Base-by-base conservation (phyloP, 2,113 vertebrate species). In the Ptychochromis oligacanthus region DNA sequence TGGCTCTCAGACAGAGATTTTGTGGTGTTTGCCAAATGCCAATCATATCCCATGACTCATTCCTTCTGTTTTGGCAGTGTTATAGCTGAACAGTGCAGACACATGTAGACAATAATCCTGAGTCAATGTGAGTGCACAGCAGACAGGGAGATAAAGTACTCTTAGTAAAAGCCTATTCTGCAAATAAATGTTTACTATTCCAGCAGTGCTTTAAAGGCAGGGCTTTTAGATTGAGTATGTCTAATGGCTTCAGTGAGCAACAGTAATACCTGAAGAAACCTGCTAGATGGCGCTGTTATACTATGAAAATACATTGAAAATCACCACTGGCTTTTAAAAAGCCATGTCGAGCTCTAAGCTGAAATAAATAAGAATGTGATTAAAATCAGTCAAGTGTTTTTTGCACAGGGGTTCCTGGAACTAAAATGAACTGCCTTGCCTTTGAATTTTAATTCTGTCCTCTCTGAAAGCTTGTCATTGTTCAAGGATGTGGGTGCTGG, bases 341-440 rank as follows among this genome's bases (percentile, higher is more conserved):
- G 85, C 77, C 84, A 91, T 78, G 28, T 61, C 31, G 58, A 89
- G 87, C 88, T 89, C 82, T 61, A 57, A 91, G 84, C 91, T 91
- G 85, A 94, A 94, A 93, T 92, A 93, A 94, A 94, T 91, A 93
- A 90, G 91, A 93, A 91, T 91, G 87, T 93, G 93, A 94, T 95
- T 92, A 94, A 93, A 94, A 94, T 95, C 93, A 94, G 91, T 93
- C 91, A 92, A 94, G 92, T 93, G 91, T 91, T 93, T 93, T 92
- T 91, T 85, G 83, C 91, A 91, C 82, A 87, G 86, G 79, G 24
- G 86, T 91, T 92, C 88, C 86, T 92, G 89, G 87, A 92, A 92
- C 90, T 89, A 72, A 91, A 93, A 92, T 92, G 82, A 93, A 89
- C 85, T 60, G 88, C 81, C 80, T 87, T 86, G 89, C 83, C 89